Conservation (phyloP, 1,140 invertebrate genomes). For the Ips nitidus region DNA sequence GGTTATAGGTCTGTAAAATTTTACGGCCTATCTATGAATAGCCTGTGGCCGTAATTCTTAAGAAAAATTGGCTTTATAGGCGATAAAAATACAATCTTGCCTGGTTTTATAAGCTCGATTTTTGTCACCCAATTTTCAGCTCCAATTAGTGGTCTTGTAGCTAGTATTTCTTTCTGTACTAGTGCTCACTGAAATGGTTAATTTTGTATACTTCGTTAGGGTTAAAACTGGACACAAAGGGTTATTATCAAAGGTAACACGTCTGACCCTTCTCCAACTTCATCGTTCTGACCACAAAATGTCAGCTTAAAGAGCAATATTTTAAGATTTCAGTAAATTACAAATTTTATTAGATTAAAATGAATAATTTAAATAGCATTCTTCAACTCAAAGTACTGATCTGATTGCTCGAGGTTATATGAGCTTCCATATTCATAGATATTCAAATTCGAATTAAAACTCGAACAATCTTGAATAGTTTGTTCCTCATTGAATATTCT, state of each 20-base stretch:
- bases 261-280: no score
- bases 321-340: no score
- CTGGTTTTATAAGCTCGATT: background rate
- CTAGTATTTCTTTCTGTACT: no score
- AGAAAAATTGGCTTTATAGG: slow-evolving; percentile 19
- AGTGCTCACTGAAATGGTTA: no score
- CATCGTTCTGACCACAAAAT: no score
- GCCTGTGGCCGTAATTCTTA: slow-evolving; percentile 12
- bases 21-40: slow-evolving; percentile 21
- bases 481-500: slow-evolving; percentile 10
- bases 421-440: slow-evolving; percentile 10
- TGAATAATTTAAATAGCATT: slow-evolving; percentile 12
- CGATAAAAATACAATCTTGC: slow-evolving; percentile 14
- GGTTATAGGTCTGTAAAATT: slow-evolving; percentile 14
- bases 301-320: no score
- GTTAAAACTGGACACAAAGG: no score
- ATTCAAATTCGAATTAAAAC: slow-evolving; percentile 7
- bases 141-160: background rate
- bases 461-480: slow-evolving; percentile 1
- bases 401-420: slow-evolving; percentile 6
- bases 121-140: slow-evolving; percentile 2
- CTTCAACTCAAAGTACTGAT: background rate
- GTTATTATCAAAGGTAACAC: no score
- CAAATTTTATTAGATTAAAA: background rate
- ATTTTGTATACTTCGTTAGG: no score